Conservation (phyloP, 2,888 invertebrate species). For the Melinaea menophilus region DNA sequence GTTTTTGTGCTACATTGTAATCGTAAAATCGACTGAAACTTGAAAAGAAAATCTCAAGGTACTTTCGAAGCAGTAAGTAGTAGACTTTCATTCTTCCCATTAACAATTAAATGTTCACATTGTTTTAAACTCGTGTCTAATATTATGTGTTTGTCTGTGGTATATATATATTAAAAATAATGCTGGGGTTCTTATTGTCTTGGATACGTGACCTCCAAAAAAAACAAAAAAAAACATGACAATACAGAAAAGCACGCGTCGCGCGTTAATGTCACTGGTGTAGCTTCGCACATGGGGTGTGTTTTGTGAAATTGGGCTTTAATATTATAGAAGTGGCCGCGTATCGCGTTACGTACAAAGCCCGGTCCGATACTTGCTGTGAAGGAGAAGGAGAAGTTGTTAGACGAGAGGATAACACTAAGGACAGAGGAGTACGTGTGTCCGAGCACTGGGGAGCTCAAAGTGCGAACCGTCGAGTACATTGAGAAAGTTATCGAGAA, state of each 20-base stretch:
- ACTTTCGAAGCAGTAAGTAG: neutral
- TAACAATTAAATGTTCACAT: slow-evolving; percentile 42
- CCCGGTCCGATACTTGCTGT: slow-evolving; percentile 89
- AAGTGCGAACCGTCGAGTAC: slow-evolving; percentile 94
- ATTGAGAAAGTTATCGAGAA: slow-evolving; percentile 97
- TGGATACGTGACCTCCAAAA: slow-evolving; percentile 25
- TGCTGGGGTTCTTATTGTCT: slow-evolving; percentile 23
- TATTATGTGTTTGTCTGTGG: slow-evolving; percentile 49
- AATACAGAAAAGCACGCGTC: slow-evolving; percentile 17
- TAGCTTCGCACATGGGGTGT: slow-evolving; percentile 63
- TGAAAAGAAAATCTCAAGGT: no score
- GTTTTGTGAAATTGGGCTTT: slow-evolving; percentile 62
- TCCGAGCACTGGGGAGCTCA: slow-evolving; percentile 89
- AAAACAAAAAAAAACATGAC: neutral
- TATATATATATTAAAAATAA: neutral
- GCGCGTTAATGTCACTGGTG: slow-evolving; percentile 39
- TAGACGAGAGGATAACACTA: slow-evolving; percentile 92
- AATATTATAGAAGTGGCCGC: slow-evolving; percentile 80
- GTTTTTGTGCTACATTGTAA: neutral
- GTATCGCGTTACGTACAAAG: slow-evolving; percentile 92
- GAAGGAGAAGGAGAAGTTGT: slow-evolving; percentile 92
- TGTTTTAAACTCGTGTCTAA: slow-evolving; percentile 52
- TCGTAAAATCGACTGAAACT: no score
- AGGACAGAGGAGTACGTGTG: slow-evolving; percentile 93
- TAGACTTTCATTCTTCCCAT: slow-evolving; percentile 40